phyloP scores from a whole-genome alignment of 2,888 invertebrate species.

The Bembecia ichneumoniformis region DNA sequence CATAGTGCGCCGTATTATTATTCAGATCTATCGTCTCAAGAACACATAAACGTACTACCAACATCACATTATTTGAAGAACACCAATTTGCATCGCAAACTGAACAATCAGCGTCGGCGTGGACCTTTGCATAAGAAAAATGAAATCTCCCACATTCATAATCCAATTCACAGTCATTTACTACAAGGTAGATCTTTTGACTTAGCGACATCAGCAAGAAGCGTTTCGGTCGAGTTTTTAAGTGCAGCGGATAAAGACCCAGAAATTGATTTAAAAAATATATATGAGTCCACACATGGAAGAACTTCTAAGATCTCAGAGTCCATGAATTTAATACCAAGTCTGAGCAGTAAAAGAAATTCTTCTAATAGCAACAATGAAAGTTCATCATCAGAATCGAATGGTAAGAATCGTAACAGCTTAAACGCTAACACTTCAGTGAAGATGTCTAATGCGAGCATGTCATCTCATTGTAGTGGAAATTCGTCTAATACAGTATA shows the following conservation, averaged over 20 bases:
- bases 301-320: conserved; percentile 72
- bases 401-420: conserved; percentile 19
- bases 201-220: conserved; percentile 72
- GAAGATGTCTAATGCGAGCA: conserved; percentile 56
- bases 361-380: conserved; percentile 30
- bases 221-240: conserved; percentile 77
- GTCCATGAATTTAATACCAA: conserved; percentile 59
- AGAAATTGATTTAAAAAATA: conserved; percentile 78
- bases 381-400: conserved; percentile 36
- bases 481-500: conserved; percentile 65
- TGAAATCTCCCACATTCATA: conserved; percentile 81
- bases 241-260: conserved; percentile 77
- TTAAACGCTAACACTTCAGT: conserved; percentile 33
- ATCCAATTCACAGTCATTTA: conserved; percentile 73
- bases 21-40: conserved; percentile 78
- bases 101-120: conserved; percentile 83
- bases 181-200: conserved; percentile 54
- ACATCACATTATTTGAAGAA: conserved; percentile 63
- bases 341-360: conserved; percentile 62
- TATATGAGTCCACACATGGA: conserved; percentile 78
- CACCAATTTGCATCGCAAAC: conserved; percentile 64
- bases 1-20: conserved; percentile 89
- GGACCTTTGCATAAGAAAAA: conserved; percentile 72
- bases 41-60: conserved; percentile 59
- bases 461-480: conserved; percentile 63